Percentiles rank a stretch among this genome's conserved stretches.
phyloP scores from a whole-genome alignment of 2,113 vertebrate genomes.

The Semnornis frantzii region DNA sequence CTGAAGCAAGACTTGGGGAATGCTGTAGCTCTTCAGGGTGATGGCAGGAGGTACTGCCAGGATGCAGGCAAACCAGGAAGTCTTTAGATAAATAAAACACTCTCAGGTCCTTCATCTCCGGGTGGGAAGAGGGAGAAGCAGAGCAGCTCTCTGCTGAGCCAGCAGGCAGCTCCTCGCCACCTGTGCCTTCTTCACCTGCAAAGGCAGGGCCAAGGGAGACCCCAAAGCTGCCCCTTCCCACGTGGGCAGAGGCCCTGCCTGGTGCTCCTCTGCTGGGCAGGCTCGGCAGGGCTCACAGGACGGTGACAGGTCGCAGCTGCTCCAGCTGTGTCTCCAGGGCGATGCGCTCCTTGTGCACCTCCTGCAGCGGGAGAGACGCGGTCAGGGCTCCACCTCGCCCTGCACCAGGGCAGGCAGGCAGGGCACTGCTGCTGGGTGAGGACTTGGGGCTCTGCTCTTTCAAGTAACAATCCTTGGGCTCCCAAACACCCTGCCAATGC shows the following conservation, averaged over 20 bases:
- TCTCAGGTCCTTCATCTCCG: slow-evolving; percentile 41
- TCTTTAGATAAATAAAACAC: slow-evolving; percentile 74
- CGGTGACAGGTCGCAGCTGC: slow-evolving; percentile 87
- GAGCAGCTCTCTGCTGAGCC: neutral
- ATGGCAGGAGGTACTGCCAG: neutral
- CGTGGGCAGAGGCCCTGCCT: neutral
- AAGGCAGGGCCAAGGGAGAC: slow-evolving; percentile 15
- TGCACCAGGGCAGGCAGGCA: neutral
- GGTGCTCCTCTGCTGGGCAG: neutral
- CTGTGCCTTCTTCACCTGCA: slow-evolving; percentile 56
- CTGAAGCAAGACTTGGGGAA: slow-evolving; percentile 58
- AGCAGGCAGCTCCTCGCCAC: slow-evolving; percentile 28
- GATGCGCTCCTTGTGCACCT: slow-evolving; percentile 91
- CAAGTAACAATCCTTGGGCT: neutral
- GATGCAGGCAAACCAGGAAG: slow-evolving; percentile 48
- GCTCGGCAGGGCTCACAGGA: slow-evolving; percentile 76
- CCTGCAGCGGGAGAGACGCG: slow-evolving; percentile 73
- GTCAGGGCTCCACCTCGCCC: neutral
- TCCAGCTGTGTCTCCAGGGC: slow-evolving; percentile 94
- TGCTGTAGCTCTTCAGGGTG: neutral
- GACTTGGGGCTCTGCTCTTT: neutral
- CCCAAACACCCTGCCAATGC: neutral
- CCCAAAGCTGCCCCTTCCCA: neutral
- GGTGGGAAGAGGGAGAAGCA: slow-evolving; percentile 4
- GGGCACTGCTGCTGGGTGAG: neutral